Evolutionary conservation across 2,797 vertebrate species (phyloP), one percentile per base, ranked within the genome.

Genomic region (Tragelaphus eurycerus): DNA sequence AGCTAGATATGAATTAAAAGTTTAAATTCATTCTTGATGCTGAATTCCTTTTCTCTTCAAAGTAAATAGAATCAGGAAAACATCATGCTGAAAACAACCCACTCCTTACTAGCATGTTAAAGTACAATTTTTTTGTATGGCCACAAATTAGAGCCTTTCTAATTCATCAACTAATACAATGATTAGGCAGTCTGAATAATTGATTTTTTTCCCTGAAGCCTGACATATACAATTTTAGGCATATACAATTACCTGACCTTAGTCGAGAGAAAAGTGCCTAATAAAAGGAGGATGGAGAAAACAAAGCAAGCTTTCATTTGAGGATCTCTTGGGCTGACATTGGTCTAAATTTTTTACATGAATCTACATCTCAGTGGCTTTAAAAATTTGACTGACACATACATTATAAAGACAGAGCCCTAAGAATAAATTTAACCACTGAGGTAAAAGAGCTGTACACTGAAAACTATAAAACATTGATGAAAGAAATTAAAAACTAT

Each of bases 1-100:
- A 93, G 43, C 31, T 27, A 82, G 38, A 62, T 62, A 29, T 48
- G 6, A 76, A 89, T 76, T 34, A 86, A 81, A 88, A 89, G n/a
- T 78, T 85, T 85, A 67, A 95, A 83, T 94, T 78, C 89, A 93
- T 89, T 96, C 60, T 71, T 67, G n/a, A 90, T 25, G 57, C 7
- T 90, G 16, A 93, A 93, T 57, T 64, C 23, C 27, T 23, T 85
- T 84, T 83, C 43, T 48, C n/a, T 90, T 88, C 52, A 82, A 54
- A 55, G 76, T 74, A 91, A 92, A 57, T 76, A 83, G 43, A 78
- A 67, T 52, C 31, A 84, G n/a, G 81, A 84, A 96, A 76, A 94
- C 8, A 7, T n/a, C 55, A 88, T 34, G 25, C 19, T 57, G 13
- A 62, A 93, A 93, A 78, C 27, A 60, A 57, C 29, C 12, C 25